A percentile compares a stretch with the other conserved stretches of the same genome.
phyloP scores from a whole-genome alignment of 2,888 invertebrate species.

The Hyposoter dolosus region DNA sequence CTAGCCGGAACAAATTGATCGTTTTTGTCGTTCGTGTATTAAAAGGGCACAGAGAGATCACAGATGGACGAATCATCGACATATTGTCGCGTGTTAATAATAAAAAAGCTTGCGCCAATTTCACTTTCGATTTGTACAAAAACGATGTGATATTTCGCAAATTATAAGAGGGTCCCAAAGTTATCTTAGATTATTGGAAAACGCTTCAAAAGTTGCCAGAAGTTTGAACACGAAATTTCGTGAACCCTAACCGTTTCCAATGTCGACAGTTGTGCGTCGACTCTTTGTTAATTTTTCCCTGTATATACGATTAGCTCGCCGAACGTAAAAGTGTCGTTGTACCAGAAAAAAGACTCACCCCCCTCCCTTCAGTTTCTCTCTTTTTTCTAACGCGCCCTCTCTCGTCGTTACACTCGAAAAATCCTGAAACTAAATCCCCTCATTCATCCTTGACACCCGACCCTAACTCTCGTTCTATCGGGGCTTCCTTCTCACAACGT shows the following conservation, averaged over 20 bases:
- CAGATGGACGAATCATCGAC: constrained; percentile 61
- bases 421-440: constrained; percentile 57
- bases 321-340: constrained; percentile 26
- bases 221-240: constrained; percentile 71
- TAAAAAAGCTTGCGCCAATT: constrained; percentile 29
- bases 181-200: not conserved
- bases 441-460: constrained; percentile 63
- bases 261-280: constrained; percentile 79
- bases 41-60: not conserved
- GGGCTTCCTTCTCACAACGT: constrained; percentile 70
- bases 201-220: constrained; percentile 23
- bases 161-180: not conserved
- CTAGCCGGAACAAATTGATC: constrained; percentile 52
- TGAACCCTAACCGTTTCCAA: constrained; percentile 78
- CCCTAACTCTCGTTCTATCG: constrained; percentile 38
- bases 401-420: constrained; percentile 65
- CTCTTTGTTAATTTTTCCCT: constrained; percentile 80
- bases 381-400: constrained; percentile 45
- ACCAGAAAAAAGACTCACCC: constrained; percentile 39
- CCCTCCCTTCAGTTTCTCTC: constrained; percentile 48
- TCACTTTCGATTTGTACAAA: constrained; percentile 46
- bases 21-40: constrained; percentile 29
- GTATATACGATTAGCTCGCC: constrained; percentile 76
- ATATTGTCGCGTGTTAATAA: constrained; percentile 52
- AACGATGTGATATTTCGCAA: constrained; percentile 26